Percentiles rank a stretch among this genome's conserved stretches.
Evolutionary conservation across 2,797 vertebrate species (phyloP).

Genomic region (Etheostoma perlongum): DNA sequence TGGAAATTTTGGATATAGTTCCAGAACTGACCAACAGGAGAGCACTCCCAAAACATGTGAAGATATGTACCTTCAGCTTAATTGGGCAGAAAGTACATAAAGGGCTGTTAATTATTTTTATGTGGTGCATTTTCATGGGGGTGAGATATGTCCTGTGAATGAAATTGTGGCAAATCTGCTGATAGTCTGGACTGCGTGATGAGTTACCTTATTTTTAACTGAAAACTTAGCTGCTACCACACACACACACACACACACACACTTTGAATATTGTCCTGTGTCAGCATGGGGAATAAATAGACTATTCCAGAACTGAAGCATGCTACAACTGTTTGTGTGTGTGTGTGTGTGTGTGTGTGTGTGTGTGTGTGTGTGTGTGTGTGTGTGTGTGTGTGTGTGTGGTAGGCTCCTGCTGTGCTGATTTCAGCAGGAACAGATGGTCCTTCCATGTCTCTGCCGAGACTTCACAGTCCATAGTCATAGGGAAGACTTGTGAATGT

Average conservation of each 20-base stretch:
- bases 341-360: conserved; percentile 39
- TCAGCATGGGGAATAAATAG: conserved; percentile 75
- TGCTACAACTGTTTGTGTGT: conserved; percentile 54
- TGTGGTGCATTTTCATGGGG: too few relatives aligned
- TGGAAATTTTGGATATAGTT: too few relatives aligned
- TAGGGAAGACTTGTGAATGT: conserved; percentile 59
- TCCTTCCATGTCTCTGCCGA: conserved; percentile 61
- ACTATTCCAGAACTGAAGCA: conserved; percentile 66
- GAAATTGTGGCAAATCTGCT: too few relatives aligned
- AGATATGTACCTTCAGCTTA: too few relatives aligned
- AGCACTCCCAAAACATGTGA: too few relatives aligned
- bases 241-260: not conserved
- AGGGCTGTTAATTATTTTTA: too few relatives aligned
- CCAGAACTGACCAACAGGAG: too few relatives aligned
- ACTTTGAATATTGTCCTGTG: conserved; percentile 50
- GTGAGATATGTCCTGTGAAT: too few relatives aligned
- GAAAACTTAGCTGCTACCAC: conserved; percentile 6
- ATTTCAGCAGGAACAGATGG: conserved; percentile 82
- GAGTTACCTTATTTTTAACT: conserved; percentile 24
- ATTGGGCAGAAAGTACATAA: too few relatives aligned
- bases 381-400: conserved; percentile 19
- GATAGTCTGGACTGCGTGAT: too few relatives aligned
- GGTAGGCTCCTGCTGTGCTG: conserved; percentile 71
- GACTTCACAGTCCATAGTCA: conserved; percentile 54
- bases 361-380: conserved; percentile 21